A percentile compares a stretch with the other conserved stretches of the same genome.
Conservation (phyloP, 35 echinoderm and acorn worm species). For the Lytechinus variegatus region DNA sequence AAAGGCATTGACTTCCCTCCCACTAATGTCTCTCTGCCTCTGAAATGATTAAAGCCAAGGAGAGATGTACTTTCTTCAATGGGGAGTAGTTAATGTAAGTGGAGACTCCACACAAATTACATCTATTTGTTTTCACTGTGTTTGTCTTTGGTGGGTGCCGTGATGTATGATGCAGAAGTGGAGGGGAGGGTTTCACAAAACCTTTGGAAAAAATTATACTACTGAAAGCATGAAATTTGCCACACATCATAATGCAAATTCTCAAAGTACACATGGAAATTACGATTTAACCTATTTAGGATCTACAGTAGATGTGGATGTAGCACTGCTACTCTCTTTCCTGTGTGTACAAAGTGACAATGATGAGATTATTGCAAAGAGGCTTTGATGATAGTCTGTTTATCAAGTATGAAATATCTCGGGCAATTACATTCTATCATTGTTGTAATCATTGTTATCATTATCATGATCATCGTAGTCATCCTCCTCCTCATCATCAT, state of each 20-base stretch:
- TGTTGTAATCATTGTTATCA: too few relatives aligned
- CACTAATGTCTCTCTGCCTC: background rate
- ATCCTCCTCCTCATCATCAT: too few relatives aligned
- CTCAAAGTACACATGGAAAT: background rate
- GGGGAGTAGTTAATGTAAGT: background rate
- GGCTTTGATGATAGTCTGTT: too few relatives aligned
- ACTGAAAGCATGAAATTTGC: background rate
- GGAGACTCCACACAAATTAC: slow-evolving; percentile 6
- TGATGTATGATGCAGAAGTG: background rate
- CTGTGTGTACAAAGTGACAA: too few relatives aligned
- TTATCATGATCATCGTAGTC: too few relatives aligned
- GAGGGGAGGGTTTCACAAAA: background rate
- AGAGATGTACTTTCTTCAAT: background rate
- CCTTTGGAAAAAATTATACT: background rate
- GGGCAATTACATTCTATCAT: too few relatives aligned
- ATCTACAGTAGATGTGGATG: background rate
- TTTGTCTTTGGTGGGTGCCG: background rate
- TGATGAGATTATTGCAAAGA: too few relatives aligned
- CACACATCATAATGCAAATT: background rate
- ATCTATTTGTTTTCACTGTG: slow-evolving; percentile 28
- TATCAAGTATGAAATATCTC: too few relatives aligned
- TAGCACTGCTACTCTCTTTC: background rate
- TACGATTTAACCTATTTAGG: background rate
- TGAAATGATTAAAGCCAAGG: background rate
- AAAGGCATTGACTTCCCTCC: background rate